Evolutionary conservation across 2,888 invertebrate genomes (phyloP).

Genomic region (Apotomis capreana): DNA sequence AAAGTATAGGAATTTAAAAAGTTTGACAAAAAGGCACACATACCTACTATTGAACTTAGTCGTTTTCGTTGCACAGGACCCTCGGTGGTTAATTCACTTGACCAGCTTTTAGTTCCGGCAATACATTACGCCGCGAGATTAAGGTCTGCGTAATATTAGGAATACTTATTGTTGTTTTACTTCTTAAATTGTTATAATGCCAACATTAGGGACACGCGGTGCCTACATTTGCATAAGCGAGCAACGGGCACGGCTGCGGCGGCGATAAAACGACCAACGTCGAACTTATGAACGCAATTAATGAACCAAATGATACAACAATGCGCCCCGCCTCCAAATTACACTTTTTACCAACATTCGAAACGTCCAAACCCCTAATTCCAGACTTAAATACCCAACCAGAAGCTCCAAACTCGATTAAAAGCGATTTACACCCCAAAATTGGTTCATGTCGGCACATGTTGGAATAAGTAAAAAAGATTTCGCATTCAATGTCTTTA

Average conservation of each 20-base stretch:
- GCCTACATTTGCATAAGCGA: conserved; percentile 77
- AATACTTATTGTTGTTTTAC: conserved; percentile 76
- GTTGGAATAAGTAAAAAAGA: conserved; percentile 74
- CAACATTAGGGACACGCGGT: conserved; percentile 75
- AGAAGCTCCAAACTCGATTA: conserved; percentile 71
- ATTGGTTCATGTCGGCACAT: conserved; percentile 63
- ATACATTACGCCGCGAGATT: conserved; percentile 36
- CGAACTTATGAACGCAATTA: conserved; percentile 78
- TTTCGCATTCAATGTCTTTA: conserved; percentile 70
- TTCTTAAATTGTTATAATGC: conserved; percentile 81
- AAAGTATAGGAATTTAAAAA: too few relatives aligned
- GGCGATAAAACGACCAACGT: conserved; percentile 70
- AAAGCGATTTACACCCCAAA: conserved; percentile 59
- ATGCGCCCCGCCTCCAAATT: conserved; percentile 56
- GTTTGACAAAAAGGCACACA: too few relatives aligned
- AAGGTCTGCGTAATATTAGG: conserved; percentile 51
- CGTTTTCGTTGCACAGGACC: not conserved
- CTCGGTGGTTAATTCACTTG: conserved; percentile 1
- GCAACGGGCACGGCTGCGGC: conserved; percentile 62
- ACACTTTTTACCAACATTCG: conserved; percentile 59
- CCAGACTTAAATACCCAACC: conserved; percentile 47
- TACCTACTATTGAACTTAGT: not conserved
- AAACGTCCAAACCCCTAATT: conserved; percentile 43
- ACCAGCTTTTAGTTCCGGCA: conserved; percentile 27
- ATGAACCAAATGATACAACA: conserved; percentile 76